Evolutionary conservation across 2,797 vertebrate genomes (phyloP), one percentile per base, ranked within the genome.

Genomic region (Smutsia temminckii): DNA sequence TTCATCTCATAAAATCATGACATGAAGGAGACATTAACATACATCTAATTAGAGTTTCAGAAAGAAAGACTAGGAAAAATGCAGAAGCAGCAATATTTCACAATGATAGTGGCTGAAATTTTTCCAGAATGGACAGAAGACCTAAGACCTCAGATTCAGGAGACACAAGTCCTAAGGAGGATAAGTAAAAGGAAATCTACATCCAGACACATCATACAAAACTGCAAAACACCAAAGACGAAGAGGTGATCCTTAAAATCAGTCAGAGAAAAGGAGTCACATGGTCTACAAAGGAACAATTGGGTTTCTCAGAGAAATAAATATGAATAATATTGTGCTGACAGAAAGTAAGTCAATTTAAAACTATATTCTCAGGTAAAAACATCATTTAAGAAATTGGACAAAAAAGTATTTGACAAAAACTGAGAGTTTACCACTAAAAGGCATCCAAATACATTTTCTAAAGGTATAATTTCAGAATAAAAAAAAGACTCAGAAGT

Each of bases 381-480:
- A 96, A 88, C 34, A 74, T 59, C 25, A 85, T 87, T 84, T 51
- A 84, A 86, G 61, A 86, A 81, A 93, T 8, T 64, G 27, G n/a
- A 25, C 32, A 49, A 69, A 85, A 40, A 25, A 75, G 75, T 83
- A 53, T 81, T 63, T 81, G 25, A 63, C 14, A 71, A 89, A 85
- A 79, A n/a, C 55, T 64, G 2, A 57, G 53, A 78, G 21, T 88
- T 85, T 42, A 69, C 20, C 13, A 63, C 34, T 42, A 75, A 64
- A 92, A 85, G 49, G 61, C 29, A 8, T 3, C 13, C 61, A 86
- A 86, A 51, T 49, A 78, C 53, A 37, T 86, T 71, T 90, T 86
- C 32, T 81, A 69, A 78, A 87, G 51, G 9, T 85, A 23, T 42
- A 91, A 57, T 42, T 81, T 49, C 77, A 57, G 79, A 77, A 68